These are phyloP conservation scores for Sarcophilus harrisii DNA, from an alignment of 2,797 vertebrate species.

Conservation along the genomic window DNA sequence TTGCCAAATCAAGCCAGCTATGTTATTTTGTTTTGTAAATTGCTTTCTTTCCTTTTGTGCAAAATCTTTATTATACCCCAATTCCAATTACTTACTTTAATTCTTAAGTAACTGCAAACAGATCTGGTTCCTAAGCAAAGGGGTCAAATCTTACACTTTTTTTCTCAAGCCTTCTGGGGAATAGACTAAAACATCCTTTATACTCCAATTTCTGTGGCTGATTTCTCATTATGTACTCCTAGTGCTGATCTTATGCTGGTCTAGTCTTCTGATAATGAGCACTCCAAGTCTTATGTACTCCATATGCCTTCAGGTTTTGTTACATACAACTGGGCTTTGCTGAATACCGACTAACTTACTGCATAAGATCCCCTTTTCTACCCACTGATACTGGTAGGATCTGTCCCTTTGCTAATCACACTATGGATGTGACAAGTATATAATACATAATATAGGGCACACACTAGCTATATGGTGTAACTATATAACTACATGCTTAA, in stretches of 20 bases:
- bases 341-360: not conserved
- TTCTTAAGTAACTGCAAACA: not conserved
- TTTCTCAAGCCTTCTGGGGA: not conserved
- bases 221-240: not conserved
- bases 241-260: not conserved
- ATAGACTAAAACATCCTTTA: not conserved
- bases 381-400: not conserved
- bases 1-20: not conserved
- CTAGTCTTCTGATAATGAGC: not conserved
- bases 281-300: not conserved
- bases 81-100: not conserved
- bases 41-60: not conserved
- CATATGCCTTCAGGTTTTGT: not conserved
- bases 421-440: not conserved
- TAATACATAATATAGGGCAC: not conserved
- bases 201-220: not conserved
- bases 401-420: not conserved
- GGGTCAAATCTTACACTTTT: not conserved
- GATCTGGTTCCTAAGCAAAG: not conserved
- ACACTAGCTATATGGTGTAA: not conserved
- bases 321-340: not conserved
- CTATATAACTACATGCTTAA: not conserved
- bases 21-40: not conserved
- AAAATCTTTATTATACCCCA: not conserved
- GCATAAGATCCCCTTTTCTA: not conserved